These are phyloP conservation scores for Pterostichus niger DNA, from an alignment of 2,888 invertebrate species.

Conservation along the genomic window DNA sequence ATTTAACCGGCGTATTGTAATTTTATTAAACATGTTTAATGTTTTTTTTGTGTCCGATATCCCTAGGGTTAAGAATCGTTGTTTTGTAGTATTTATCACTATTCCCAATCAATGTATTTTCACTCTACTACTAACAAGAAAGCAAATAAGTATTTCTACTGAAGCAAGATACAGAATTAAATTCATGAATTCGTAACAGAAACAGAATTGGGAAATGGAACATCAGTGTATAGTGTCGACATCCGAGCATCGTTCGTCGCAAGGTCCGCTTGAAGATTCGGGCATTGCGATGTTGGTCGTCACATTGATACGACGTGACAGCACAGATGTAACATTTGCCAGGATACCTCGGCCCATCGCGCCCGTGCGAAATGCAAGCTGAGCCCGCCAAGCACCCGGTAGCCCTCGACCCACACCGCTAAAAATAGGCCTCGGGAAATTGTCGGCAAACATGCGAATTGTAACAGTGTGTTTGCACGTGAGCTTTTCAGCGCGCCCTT, in stretches of 20 bases:
- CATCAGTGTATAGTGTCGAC: too few species aligned
- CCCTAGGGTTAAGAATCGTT: too few species aligned
- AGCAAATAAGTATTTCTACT: too few species aligned
- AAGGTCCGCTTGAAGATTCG: not conserved
- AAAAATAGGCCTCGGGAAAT: constrained; percentile 53
- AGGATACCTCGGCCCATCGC: constrained; percentile 12
- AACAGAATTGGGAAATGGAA: too few species aligned
- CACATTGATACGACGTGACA: constrained; percentile 46
- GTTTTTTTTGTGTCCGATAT: too few species aligned
- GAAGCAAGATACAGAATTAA: too few species aligned
- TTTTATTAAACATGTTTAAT: too few species aligned
- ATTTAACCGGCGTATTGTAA: too few species aligned
- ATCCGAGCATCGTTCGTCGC: not conserved
- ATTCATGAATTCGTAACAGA: too few species aligned
- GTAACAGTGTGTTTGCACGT: constrained; percentile 52
- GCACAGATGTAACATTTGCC: constrained; percentile 47
- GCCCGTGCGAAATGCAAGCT: constrained; percentile 47
- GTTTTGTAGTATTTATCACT: too few species aligned
- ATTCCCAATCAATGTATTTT: too few species aligned
- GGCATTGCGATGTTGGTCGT: not conserved
- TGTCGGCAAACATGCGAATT: constrained; percentile 54
- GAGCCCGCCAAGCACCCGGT: not conserved
- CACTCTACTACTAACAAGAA: too few species aligned
- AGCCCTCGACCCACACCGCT: not conserved
- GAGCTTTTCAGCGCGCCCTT: constrained; percentile 6